Conservation (phyloP, 2,888 invertebrate genomes). For the Aleiodes alternator region DNA sequence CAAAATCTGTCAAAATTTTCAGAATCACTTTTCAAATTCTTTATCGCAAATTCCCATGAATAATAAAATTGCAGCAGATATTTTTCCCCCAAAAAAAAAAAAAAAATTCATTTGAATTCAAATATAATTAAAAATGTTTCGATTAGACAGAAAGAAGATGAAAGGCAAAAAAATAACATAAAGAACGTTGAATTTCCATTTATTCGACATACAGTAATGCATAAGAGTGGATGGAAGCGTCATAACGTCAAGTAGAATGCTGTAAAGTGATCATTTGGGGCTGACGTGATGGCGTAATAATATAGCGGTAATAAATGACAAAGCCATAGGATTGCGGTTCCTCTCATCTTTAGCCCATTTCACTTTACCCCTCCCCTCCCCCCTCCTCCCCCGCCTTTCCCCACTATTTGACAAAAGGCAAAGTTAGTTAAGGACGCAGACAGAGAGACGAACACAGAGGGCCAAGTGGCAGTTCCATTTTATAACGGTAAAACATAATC, state of each 20-base stretch:
- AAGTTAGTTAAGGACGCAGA: conserved; percentile 42
- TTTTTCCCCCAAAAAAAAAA: too few species aligned
- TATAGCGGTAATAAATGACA: conserved; percentile 39
- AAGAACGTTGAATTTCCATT: conserved; percentile 4
- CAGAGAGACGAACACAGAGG: conserved; percentile 26
- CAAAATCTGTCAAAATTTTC: too few species aligned
- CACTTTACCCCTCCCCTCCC: not conserved
- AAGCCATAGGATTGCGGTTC: conserved; percentile 30
- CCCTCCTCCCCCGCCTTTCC: not conserved
- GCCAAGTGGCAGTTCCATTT: conserved; percentile 46
- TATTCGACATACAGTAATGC: conserved; percentile 1
- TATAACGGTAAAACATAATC: conserved; percentile 39
- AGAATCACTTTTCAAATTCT: too few species aligned
- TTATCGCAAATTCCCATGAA: too few species aligned
- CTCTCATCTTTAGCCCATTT: conserved; percentile 10
- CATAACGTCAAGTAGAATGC: conserved; percentile 16
- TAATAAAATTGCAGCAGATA: too few species aligned
- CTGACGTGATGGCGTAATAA: conserved; percentile 35
- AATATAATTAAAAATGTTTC: too few species aligned
- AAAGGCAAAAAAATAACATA: not conserved
- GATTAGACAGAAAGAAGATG: too few species aligned
- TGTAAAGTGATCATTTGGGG: conserved; percentile 20
- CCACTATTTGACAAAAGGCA: conserved; percentile 12
- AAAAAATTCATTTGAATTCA: too few species aligned
- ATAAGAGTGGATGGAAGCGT: not conserved